A percentile compares a stretch with the other conserved stretches of the same genome.
phyloP scores from a whole-genome alignment of 2,888 invertebrate species.

The Gastracanthus pulcherrimus region DNA sequence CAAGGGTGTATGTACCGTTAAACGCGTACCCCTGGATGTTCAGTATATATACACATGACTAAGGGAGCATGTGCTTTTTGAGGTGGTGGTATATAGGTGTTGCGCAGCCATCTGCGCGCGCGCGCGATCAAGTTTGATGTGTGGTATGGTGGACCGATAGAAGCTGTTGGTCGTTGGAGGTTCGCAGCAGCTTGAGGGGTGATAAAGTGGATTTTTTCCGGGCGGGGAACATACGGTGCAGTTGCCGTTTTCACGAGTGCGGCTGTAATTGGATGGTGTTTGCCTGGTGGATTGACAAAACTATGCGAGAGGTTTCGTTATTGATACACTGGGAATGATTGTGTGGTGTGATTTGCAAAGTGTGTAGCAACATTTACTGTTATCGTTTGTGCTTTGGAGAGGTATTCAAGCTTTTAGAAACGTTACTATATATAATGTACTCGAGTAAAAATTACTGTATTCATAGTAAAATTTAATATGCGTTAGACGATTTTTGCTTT shows the following conservation, averaged over 20 bases:
- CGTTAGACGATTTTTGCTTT: too few species aligned
- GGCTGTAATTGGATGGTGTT: not conserved
- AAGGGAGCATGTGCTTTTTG: constrained; percentile 12
- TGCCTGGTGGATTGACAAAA: not conserved
- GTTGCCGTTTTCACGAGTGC: not conserved
- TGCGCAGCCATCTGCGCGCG: not conserved
- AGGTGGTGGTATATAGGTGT: not conserved
- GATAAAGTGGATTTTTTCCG: not conserved
- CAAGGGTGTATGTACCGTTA: not conserved
- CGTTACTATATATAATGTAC: too few species aligned
- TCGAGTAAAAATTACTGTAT: too few species aligned
- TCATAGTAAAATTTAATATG: too few species aligned
- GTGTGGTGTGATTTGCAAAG: too few species aligned
- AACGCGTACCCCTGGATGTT: not conserved
- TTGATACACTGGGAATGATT: too few species aligned
- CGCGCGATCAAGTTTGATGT: not conserved
- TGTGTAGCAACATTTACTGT: too few species aligned
- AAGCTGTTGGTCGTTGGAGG: not conserved
- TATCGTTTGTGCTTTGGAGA: too few species aligned
- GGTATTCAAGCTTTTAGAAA: too few species aligned
- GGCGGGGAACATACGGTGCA: not conserved
- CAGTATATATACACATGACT: not conserved
- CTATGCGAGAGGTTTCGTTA: too few species aligned
- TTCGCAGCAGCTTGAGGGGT: too few species aligned
- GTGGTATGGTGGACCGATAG: not conserved